Evolutionary conservation across 2,888 invertebrate genomes (phyloP).

Genomic region (Beris morrisii): DNA sequence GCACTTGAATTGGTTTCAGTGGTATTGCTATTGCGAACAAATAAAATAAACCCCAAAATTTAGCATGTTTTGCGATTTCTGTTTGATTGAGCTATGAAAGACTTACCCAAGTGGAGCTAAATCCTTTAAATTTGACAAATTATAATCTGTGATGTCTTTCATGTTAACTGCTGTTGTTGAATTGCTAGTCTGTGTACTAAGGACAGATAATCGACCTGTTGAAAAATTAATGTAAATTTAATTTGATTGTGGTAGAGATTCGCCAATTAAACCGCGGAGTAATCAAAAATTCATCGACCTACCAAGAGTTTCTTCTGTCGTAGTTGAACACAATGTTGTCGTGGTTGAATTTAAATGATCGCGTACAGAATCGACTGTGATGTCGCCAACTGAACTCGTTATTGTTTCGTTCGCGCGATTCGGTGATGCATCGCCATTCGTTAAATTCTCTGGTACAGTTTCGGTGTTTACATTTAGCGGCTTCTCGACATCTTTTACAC

Average conservation of each 20-base stretch:
- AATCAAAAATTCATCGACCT: constrained; percentile 37
- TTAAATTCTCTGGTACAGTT: constrained; percentile 42
- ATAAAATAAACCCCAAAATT: constrained; percentile 9
- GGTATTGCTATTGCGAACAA: constrained; percentile 47
- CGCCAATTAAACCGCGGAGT: neutral
- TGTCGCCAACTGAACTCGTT: constrained; percentile 75
- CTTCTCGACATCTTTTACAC: constrained; percentile 42
- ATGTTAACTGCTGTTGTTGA: constrained; percentile 50
- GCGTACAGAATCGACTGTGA: constrained; percentile 91
- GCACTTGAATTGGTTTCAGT: constrained; percentile 54
- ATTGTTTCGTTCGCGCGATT: constrained; percentile 58
- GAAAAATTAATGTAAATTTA: constrained; percentile 20
- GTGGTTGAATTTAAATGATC: constrained; percentile 70
- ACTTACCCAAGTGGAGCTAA: constrained; percentile 49
- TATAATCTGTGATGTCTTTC: constrained; percentile 52
- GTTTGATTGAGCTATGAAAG: too few relatives aligned
- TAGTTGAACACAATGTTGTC: constrained; percentile 54
- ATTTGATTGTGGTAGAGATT: constrained; percentile 1
- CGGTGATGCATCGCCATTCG: constrained; percentile 59
- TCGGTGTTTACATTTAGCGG: constrained; percentile 44
- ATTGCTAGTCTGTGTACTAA: constrained; percentile 55
- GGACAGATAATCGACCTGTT: constrained; percentile 54
- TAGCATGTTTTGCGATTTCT: neutral
- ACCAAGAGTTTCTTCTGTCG: constrained; percentile 57
- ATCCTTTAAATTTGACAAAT: constrained; percentile 52